Conservation (phyloP, 2,113 vertebrate genomes). For the Danionella cerebrum region DNA sequence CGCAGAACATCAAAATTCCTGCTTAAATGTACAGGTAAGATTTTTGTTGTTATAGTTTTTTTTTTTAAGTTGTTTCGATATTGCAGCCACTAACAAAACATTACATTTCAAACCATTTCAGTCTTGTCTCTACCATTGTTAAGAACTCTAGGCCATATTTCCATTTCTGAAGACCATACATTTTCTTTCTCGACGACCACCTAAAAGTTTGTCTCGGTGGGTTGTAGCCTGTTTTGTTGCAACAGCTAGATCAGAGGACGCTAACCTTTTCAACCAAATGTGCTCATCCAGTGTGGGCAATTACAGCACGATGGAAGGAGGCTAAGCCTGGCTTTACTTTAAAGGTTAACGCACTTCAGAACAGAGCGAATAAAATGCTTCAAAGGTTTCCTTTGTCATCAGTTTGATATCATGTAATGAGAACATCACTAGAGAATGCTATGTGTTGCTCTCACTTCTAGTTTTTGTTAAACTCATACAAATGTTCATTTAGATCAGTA, state of each 20-base stretch:
- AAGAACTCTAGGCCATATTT: neutral
- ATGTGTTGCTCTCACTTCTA: neutral
- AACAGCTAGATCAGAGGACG: conserved; percentile 54
- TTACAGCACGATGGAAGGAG: conserved; percentile 56
- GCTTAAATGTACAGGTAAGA: no score
- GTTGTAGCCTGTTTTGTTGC: conserved; percentile 51
- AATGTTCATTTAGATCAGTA: no score
- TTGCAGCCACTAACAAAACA: no score
- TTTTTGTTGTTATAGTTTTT: no score
- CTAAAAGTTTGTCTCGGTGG: conserved; percentile 46
- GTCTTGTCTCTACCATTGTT: no score
- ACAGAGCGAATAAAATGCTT: conserved; percentile 46
- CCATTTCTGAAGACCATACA: neutral
- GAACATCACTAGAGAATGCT: conserved; percentile 18
- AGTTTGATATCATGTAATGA: conserved; percentile 52
- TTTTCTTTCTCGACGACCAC: conserved; percentile 18
- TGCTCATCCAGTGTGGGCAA: conserved; percentile 56
- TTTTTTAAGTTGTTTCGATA: no score
- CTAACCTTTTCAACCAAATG: conserved; percentile 60
- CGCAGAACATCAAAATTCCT: no score
- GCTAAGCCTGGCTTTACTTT: conserved; percentile 58
- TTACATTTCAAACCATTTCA: no score
- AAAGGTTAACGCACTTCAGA: conserved; percentile 69
- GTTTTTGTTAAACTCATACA: neutral
- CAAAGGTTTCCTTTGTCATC: conserved; percentile 55